Percentiles rank a stretch among this genome's conserved stretches.
phyloP scores from a whole-genome alignment of 2,113 vertebrate genomes.

The Melanostigma gelatinosum region DNA sequence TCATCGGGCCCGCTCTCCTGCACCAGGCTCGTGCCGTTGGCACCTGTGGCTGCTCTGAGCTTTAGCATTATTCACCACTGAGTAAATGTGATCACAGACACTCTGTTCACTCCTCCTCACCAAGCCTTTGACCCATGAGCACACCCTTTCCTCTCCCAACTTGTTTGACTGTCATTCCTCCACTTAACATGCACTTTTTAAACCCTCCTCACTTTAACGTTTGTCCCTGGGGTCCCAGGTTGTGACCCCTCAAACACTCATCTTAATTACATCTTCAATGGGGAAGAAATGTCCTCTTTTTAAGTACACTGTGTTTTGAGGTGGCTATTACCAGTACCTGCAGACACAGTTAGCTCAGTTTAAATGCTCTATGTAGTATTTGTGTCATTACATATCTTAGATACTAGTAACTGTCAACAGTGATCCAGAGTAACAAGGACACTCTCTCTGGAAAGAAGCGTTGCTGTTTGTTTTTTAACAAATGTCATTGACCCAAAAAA shows the following conservation, averaged over 20 bases:
- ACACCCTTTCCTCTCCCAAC: conserved; percentile 7
- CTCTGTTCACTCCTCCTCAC: conserved; percentile 33
- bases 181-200: conserved; percentile 19
- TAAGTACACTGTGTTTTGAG: neutral
- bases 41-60: conserved; percentile 71
- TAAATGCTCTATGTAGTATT: neutral
- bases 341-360: neutral
- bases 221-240: conserved; percentile 23
- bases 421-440: neutral
- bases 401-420: neutral
- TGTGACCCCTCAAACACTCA: conserved; percentile 4
- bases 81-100: conserved; percentile 53
- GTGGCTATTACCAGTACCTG: neutral
- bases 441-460: no score
- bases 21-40: conserved; percentile 80
- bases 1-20: conserved; percentile 71
- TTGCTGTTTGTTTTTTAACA: neutral
- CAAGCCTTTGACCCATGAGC: conserved; percentile 16
- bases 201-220: conserved; percentile 23
- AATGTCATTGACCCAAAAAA: neutral
- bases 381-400: neutral
- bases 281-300: no score
- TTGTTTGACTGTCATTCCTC: conserved; percentile 33
- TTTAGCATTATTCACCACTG: conserved; percentile 60
- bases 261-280: no score